These are phyloP conservation scores for Calyptommatus sinebrachiatus DNA, from an alignment of 2,113 vertebrate genomes.

Conservation along the genomic window DNA sequence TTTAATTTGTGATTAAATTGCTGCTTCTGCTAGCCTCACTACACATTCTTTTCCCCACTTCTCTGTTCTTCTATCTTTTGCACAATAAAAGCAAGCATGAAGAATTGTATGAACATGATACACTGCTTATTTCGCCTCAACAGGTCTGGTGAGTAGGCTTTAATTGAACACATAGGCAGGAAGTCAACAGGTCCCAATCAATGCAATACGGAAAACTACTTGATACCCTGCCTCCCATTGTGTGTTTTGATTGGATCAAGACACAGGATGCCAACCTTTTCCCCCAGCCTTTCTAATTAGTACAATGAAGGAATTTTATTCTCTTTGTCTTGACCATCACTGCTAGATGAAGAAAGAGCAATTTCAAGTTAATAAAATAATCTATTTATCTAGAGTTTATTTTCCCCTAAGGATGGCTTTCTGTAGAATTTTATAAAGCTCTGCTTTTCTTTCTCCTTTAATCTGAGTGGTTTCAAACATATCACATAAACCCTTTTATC, in stretches of 20 bases:
- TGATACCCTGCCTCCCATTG: neutral
- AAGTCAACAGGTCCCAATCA: conserved; percentile 13
- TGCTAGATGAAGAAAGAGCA: neutral
- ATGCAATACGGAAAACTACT: conserved; percentile 8
- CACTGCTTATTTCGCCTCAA: conserved; percentile 3
- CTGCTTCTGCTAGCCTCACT: neutral
- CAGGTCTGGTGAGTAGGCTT: neutral
- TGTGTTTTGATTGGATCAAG: conserved; percentile 1
- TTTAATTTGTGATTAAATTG: neutral
- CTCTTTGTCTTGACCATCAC: neutral
- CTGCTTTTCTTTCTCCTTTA: neutral
- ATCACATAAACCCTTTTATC: neutral
- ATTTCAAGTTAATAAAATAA: neutral
- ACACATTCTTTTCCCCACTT: neutral
- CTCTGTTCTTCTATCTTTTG: neutral
- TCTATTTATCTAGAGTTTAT: neutral
- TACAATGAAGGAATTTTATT: neutral
- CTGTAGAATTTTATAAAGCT: neutral
- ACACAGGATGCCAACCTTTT: neutral
- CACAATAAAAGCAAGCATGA: conserved; percentile 8
- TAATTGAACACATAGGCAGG: conserved; percentile 21
- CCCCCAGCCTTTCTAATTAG: neutral
- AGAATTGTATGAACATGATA: neutral
- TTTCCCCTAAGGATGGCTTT: neutral
- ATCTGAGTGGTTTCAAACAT: neutral